Base-by-base conservation (phyloP, 2,113 vertebrate genomes). In the Notarius lentiginosus region DNA sequence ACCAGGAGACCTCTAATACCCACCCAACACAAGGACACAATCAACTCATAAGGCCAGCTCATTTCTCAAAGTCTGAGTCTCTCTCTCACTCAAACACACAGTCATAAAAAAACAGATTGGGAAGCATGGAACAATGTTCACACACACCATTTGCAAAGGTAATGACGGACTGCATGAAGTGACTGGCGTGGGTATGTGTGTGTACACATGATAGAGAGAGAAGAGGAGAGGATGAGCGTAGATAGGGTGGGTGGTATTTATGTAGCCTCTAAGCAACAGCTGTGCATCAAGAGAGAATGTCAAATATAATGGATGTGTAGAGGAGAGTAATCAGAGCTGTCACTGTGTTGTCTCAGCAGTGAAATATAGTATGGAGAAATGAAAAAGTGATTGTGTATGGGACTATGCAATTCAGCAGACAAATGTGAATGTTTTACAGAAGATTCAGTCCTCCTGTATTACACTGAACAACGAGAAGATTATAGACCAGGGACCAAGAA, bases 201-300 rank as follows among this genome's bases (percentile, higher is more conserved):
- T 72, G 65, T 22, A 10, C 72, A 30, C n/a, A 55, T 73, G n/a
- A 60, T 41, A 12, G 30, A 47, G 76, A 58, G 82, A 63, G 82
- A 63, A 49, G 15, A 65, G 18, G 77, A 56, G 53, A 56, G 22
- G 60, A 65, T 63, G 68, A 27, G 49, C 12, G 30, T 10, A 60
- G 79, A n/a, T 80, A 63, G 70, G 72, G 53, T 86, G 75, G 82
- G 63, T 73, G 75, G 27, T 86, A 79, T 89, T 86, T 72, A 76
- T 86, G 66, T 63, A 80, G 56, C 77, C 61, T 84, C 81, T 63
- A 70, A 84, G 85, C 68, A 86, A 80, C 85, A 89, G 84, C 81
- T 89, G 63, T 86, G 81, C 55, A 85, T 77, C 56, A 84, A 84
- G 72, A 79, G 63, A 84, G 80, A 65, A 87, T 75, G 86, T 76